phyloP scores from a whole-genome alignment of 2,113 vertebrate species.

The Trematocara stigmaticum region DNA sequence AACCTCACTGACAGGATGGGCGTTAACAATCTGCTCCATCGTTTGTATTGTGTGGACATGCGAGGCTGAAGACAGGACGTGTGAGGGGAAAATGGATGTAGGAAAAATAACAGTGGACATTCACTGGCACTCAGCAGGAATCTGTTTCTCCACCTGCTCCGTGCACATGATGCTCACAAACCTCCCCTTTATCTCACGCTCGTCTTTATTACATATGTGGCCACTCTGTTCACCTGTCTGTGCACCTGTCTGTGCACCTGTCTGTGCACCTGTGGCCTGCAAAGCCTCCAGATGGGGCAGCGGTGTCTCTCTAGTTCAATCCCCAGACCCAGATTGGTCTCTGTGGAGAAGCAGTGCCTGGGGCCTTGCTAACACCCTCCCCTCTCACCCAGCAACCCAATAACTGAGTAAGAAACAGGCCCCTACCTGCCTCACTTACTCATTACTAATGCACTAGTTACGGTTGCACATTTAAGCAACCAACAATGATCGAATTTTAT shows the following conservation, averaged over 20 bases:
- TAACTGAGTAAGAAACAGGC: not conserved
- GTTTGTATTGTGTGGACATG: not conserved
- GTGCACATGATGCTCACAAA: not conserved
- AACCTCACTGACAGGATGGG: not conserved
- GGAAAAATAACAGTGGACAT: not conserved
- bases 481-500: not conserved
- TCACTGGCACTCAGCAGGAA: not conserved
- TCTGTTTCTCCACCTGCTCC: not conserved
- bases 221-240: not conserved
- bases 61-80: not conserved
- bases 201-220: not conserved
- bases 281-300: conserved; percentile 2
- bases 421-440: not conserved
- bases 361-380: not conserved
- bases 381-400: not conserved
- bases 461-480: not conserved
- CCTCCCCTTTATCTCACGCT: not conserved
- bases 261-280: not conserved
- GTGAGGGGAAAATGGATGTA: not conserved
- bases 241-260: too few species aligned
- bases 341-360: not conserved
- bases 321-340: conserved; percentile 25
- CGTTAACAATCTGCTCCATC: not conserved
- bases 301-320: not conserved
- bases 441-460: not conserved